Base-by-base conservation (phyloP, 1,140 invertebrate species). In the Neocloeon triangulifer region DNA sequence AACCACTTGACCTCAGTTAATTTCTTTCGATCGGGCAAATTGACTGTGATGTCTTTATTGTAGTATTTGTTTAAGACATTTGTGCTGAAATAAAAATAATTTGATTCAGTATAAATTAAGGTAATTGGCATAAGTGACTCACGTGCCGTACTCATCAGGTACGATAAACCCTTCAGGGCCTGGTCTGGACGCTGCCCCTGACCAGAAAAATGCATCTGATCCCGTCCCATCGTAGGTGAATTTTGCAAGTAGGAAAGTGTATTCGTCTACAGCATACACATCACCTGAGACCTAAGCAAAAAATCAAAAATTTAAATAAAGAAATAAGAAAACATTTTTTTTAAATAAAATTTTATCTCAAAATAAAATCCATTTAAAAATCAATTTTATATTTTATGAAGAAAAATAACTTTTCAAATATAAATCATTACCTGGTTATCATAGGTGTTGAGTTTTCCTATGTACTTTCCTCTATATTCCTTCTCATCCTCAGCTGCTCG, bases 181-280 rank as follows among this genome's bases (percentile, higher is more conserved):
- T 0, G 84, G 82, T 17, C 79, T 52, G 43, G 79, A 80, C 0
- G 75, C 66, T n/a, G 75, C 66, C 20, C 85, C 86, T 4, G 80
- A 75, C 81, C 81, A 89, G 49, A 92, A 91, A 51, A 84, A 91
- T 4, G 81, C 79, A 47, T 88, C 84, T 16, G 70, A 72, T 6
- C 82, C 84, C 31, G 81, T 78, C 13, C 86, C 86, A 56, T 91
- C 85, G 42, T 91, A 92, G 48, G 70, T 84, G 43, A 92, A 92
- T 19, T 70, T 66, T 10, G 70, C 70, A 25, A 92, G 54, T 1
- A 88, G 52, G 17, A 91, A 55, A 0, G 81, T 89, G 44, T 66
- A 77, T 34, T 82, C 73, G 50, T 92, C 78, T 0, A 91, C 80
- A 5, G 82, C 82, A 56, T 82, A 89, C 8, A 91, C 72, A 39